These are phyloP conservation scores for Gobio occitaniae DNA, from an alignment of 2,797 vertebrate genomes.

Conservation along the genomic window DNA sequence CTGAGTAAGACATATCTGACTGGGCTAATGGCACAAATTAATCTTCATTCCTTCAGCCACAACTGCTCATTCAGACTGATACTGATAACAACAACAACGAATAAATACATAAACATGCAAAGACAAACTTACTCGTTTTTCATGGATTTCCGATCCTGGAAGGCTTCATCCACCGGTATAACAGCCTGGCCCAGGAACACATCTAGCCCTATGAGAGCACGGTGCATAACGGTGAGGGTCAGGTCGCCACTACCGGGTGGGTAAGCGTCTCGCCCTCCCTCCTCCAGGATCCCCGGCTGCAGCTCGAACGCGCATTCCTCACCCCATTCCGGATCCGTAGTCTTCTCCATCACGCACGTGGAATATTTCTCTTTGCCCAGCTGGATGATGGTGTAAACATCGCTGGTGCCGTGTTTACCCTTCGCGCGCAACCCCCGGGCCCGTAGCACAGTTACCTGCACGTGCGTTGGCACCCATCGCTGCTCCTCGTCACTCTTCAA, in stretches of 20 bases:
- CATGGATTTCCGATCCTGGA: constrained; percentile 77
- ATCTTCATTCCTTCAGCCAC: not conserved
- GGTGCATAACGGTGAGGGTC: constrained; percentile 91
- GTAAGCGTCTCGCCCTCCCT: constrained; percentile 69
- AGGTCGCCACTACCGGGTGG: constrained; percentile 78
- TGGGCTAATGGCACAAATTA: not conserved
- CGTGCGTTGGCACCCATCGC: constrained; percentile 91
- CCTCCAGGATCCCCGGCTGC: constrained; percentile 81
- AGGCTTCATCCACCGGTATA: constrained; percentile 83
- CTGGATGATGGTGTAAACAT: constrained; percentile 92
- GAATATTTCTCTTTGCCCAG: constrained; percentile 93
- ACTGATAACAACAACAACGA: constrained; percentile 9
- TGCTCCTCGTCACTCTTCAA: constrained; percentile 76
- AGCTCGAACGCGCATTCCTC: constrained; percentile 93
- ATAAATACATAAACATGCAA: constrained; percentile 6
- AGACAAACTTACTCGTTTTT: constrained; percentile 85
- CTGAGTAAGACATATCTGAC: constrained; percentile 17
- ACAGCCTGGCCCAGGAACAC: constrained; percentile 90
- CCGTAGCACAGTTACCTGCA: constrained; percentile 91
- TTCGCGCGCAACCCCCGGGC: constrained; percentile 89
- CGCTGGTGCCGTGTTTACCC: constrained; percentile 90
- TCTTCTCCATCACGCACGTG: constrained; percentile 91
- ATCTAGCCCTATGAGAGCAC: constrained; percentile 90
- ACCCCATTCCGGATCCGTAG: constrained; percentile 86
- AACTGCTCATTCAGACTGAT: constrained; percentile 54